These are phyloP conservation scores for Vultur gryphus DNA, from an alignment of 2,797 vertebrate genomes.

Conservation along the genomic window DNA sequence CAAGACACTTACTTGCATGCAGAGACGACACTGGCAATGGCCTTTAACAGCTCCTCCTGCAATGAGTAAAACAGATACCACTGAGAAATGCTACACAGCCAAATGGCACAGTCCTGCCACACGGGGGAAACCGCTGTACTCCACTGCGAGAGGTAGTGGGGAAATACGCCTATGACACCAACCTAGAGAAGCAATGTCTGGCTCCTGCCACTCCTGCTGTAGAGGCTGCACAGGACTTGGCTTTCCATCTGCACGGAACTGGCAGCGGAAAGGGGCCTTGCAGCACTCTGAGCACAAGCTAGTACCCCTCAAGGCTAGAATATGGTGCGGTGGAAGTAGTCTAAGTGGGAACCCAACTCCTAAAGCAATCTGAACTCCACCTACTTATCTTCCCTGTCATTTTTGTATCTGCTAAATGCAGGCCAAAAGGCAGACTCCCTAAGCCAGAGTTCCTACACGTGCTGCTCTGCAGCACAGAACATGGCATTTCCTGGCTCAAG, in stretches of 20 bases:
- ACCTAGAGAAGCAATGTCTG: background rate
- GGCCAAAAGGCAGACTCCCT: background rate
- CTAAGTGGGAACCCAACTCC: background rate
- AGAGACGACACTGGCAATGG: constrained; percentile 87
- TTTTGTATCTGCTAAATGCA: background rate
- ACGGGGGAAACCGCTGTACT: background rate
- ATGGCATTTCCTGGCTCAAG: background rate
- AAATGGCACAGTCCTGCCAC: background rate
- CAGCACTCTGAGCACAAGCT: background rate
- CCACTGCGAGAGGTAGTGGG: fast-evolving
- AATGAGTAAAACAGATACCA: background rate
- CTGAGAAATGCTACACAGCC: background rate
- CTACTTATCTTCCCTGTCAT: background rate
- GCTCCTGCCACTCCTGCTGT: background rate
- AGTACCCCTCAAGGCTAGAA: background rate
- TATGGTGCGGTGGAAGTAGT: background rate
- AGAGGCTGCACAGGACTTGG: background rate
- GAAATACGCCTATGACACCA: background rate
- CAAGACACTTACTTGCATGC: constrained; percentile 83
- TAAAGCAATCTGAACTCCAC: background rate
- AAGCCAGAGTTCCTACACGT: fast-evolving
- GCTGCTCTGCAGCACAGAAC: background rate
- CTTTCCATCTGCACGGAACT: background rate
- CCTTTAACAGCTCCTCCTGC: constrained; percentile 95
- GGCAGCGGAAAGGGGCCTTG: background rate